A percentile compares a stretch with the other conserved stretches of the same genome.
Conservation (phyloP, 64 coral and sea anemone genomes). For the Platygyra sinensis region DNA sequence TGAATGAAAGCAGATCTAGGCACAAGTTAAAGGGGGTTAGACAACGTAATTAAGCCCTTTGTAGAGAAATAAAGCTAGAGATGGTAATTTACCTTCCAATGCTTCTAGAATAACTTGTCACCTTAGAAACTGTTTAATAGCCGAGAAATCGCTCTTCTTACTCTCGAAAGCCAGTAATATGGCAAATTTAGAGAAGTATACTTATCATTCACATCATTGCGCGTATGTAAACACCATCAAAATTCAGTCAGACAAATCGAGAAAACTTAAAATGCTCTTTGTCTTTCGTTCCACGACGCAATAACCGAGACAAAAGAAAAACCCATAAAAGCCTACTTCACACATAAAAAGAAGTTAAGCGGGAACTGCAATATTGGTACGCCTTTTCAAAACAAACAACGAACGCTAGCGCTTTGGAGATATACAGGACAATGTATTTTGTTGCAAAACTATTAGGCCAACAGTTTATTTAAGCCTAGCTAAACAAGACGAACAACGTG, state of each 20-base stretch:
- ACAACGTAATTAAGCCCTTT: too few species aligned
- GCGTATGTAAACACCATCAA: not conserved
- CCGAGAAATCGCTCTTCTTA: too few species aligned
- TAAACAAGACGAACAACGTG: not conserved
- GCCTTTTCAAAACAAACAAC: not conserved
- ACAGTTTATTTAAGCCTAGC: not conserved
- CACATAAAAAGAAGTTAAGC: not conserved
- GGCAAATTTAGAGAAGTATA: too few species aligned
- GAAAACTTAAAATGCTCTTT: not conserved
- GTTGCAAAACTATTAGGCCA: not conserved
- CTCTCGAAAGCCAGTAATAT: too few species aligned
- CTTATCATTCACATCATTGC: too few species aligned
- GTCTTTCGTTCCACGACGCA: not conserved
- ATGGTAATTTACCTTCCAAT: too few species aligned
- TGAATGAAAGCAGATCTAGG: too few species aligned
- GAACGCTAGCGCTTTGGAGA: not conserved
- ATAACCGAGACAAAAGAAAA: conserved; percentile 3
- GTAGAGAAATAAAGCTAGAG: too few species aligned
- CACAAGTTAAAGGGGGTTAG: too few species aligned
- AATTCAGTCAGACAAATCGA: not conserved
- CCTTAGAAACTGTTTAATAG: too few species aligned
- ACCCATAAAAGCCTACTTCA: not conserved
- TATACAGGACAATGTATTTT: not conserved
- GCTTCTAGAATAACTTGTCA: too few species aligned
- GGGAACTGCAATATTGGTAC: not conserved